Evolutionary conservation across 2,797 vertebrate genomes (phyloP), one percentile per base, ranked within the genome.

Genomic region (Tympanoctomys barrerae): DNA sequence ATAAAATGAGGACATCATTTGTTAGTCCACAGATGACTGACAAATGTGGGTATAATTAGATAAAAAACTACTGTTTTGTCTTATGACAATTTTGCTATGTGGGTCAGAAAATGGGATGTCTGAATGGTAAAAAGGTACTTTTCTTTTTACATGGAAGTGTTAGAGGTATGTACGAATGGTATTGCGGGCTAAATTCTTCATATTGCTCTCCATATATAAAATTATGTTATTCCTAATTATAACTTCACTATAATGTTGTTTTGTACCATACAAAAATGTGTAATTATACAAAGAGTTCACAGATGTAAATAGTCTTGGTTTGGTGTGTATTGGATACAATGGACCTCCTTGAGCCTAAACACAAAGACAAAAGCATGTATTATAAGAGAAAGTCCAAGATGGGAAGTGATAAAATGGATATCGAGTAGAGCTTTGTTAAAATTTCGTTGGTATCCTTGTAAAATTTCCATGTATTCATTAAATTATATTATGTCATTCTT

Each of bases 371-470:
- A 99, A 99, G 98, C 97, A 97, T 98, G 98, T 97, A 98, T 99
- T 99, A 98, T 99, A 99, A 99, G 98, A 98, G 98, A 98, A 98
- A 96, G 98, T 98, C 98, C 97, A 97, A 98, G 98, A 99, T 98
- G 97, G 99, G 99, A 99, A 99, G 99, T 99, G 99, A 99, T 99
- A 99, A 99, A 99, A 99, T 98, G 98, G 98, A 97, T 98, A 99
- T 99, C 99, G 98, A 99, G 98, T 98, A 97, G 98, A 98, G 98
- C 98, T 98, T 98, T 99, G 99, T 99, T 98, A 98, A 98, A 99
- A 98, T 97, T 97, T 97, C 97, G 97, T 97, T 98, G 95, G 96
- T 98, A 98, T 98, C 97, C 98, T 98, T 98, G 97, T 98, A 98
- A 98, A 99, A 98, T 99, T 99, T 99, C 98, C 98, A 99, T 95